These are phyloP conservation scores for Rhopalosiphum nymphaeae DNA, from an alignment of 2,888 invertebrate species.

Conservation along the genomic window DNA sequence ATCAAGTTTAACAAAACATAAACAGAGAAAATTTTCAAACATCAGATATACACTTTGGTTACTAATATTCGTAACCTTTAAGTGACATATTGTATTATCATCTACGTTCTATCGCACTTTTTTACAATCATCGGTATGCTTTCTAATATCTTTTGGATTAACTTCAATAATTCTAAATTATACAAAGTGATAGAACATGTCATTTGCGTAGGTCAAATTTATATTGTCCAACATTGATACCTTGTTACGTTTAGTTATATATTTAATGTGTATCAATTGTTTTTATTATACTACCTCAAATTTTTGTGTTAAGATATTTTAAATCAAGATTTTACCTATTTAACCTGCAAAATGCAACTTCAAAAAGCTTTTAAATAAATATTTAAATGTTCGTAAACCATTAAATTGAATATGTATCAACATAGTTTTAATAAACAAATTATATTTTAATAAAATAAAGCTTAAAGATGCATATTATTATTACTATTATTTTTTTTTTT, in stretches of 20 bases:
- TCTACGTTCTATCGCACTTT: too few species aligned
- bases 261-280: neutral
- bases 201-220: slow-evolving; percentile 6
- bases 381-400: neutral
- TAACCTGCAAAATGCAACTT: neutral
- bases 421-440: neutral
- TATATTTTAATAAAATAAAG: slow-evolving; percentile 2
- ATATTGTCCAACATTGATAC: neutral
- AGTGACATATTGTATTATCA: neutral
- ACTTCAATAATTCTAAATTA: slow-evolving; percentile 16
- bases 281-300: neutral
- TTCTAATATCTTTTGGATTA: slow-evolving; percentile 10
- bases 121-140: neutral
- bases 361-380: neutral
- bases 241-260: neutral
- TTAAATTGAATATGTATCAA: neutral
- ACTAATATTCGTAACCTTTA: neutral
- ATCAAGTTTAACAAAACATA: neutral
- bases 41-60: neutral
- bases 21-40: neutral
- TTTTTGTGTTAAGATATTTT: neutral
- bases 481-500: neutral
- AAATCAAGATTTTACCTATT: neutral
- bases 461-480: neutral
- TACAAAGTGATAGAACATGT: neutral